These are phyloP conservation scores for Solen grandis DNA, from an alignment of 1,140 invertebrate genomes.

Conservation along the genomic window DNA sequence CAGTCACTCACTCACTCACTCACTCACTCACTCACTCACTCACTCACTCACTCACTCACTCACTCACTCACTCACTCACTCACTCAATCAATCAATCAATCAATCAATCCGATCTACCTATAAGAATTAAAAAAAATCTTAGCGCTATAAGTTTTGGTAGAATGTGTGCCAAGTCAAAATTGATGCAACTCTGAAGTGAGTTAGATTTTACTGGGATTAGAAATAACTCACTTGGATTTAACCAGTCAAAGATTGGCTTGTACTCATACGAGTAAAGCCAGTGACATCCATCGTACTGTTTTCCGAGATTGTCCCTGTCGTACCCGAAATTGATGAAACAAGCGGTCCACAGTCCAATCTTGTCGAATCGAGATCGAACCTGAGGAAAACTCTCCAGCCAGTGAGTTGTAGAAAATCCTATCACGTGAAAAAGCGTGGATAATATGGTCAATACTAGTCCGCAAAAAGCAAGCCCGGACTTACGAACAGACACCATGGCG, in stretches of 20 bases:
- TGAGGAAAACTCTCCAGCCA: constrained; percentile 58
- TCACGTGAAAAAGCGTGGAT: constrained; percentile 36
- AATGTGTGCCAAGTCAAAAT: too few species aligned
- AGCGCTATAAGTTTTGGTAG: too few species aligned
- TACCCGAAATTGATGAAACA: constrained; percentile 96
- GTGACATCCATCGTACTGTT: constrained; percentile 95
- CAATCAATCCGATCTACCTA: too few species aligned
- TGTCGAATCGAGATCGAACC: constrained; percentile 38
- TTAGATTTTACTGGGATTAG: background rate
- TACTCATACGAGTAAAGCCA: constrained; percentile 96
- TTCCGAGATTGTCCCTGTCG: constrained; percentile 94
- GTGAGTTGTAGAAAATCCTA: constrained; percentile 59
- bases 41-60: too few species aligned
- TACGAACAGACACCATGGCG: too few species aligned
- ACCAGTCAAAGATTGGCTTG: constrained; percentile 94
- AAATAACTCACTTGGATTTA: constrained; percentile 88
- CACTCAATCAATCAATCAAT: too few species aligned
- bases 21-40: too few species aligned
- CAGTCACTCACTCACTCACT: too few species aligned
- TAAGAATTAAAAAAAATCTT: too few species aligned
- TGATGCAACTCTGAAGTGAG: too few species aligned
- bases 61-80: too few species aligned
- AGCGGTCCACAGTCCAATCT: constrained; percentile 98
- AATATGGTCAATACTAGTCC: constrained; percentile 6
- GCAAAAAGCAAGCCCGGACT: background rate